Percentiles rank a stretch among this genome's conserved stretches.
Evolutionary conservation across 2,113 vertebrate genomes (phyloP).

Genomic region (Chitala chitala): DNA sequence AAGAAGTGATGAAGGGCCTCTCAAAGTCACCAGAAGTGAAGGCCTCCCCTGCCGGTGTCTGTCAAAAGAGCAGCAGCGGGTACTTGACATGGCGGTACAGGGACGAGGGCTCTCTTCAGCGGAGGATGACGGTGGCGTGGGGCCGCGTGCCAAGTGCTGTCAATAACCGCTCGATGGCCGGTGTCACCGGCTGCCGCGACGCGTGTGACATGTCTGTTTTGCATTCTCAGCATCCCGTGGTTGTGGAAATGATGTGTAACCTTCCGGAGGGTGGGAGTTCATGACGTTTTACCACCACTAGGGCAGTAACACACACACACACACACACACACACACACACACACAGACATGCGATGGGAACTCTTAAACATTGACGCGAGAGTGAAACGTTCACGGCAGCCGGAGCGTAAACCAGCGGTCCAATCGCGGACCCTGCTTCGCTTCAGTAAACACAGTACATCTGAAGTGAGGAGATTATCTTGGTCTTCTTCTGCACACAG

Average conservation of each 20-base stretch:
- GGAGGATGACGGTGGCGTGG: not conserved
- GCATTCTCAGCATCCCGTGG: not conserved
- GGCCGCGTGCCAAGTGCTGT: not conserved
- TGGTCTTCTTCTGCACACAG: not conserved
- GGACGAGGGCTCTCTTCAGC: not conserved
- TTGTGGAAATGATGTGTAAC: not conserved
- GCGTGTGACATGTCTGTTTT: not conserved
- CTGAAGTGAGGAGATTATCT: not conserved
- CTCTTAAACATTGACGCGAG: not conserved
- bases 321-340: no score
- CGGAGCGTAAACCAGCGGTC: not conserved
- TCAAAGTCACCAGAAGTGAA: not conserved
- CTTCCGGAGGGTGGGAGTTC: no score
- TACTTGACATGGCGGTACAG: not conserved
- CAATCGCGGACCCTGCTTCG: no score
- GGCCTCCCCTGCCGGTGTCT: not conserved
- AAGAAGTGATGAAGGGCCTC: not conserved
- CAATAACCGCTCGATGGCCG: no score
- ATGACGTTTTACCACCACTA: no score
- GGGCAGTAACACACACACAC: no score
- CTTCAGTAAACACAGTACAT: not conserved
- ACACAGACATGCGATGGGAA: no score
- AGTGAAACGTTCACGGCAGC: slow-evolving; percentile 4
- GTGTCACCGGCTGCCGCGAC: not conserved
- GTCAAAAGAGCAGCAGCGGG: not conserved